Percentiles rank a stretch among this genome's conserved stretches.
These are phyloP conservation scores for Mirounga angustirostris DNA, from an alignment of 2,113 vertebrate genomes.

Conservation along the genomic window DNA sequence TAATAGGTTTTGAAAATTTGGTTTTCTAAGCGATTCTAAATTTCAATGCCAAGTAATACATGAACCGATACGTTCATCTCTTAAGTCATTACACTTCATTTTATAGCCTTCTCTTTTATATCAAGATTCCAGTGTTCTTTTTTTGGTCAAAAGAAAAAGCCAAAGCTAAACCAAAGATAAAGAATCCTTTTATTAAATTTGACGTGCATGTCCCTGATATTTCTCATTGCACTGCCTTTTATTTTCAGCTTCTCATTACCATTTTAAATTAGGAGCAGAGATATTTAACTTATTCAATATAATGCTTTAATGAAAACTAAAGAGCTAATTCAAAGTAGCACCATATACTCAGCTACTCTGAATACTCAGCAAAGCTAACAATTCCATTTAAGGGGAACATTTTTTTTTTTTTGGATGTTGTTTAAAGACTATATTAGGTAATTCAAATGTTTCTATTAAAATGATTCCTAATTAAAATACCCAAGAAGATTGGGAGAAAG, in stretches of 20 bases:
- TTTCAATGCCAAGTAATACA: constrained; percentile 32
- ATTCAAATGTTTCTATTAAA: constrained; percentile 51
- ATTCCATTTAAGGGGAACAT: constrained; percentile 2
- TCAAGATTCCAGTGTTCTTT: constrained; percentile 44
- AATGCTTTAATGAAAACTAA: constrained; percentile 71
- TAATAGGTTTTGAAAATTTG: constrained; percentile 17
- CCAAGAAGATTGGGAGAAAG: not conserved
- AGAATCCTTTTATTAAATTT: constrained; percentile 65
- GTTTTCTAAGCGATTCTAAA: constrained; percentile 33
- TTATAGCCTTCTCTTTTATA: constrained; percentile 33
- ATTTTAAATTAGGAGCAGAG: constrained; percentile 76
- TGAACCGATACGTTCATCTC: constrained; percentile 9
- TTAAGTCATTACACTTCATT: constrained; percentile 35
- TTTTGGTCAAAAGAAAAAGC: constrained; percentile 56
- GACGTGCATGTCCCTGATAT: constrained; percentile 48
- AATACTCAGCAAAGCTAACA: constrained; percentile 62
- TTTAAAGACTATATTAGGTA: constrained; percentile 57
- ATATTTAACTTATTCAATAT: constrained; percentile 75
- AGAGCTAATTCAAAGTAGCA: constrained; percentile 52
- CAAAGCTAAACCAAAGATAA: constrained; percentile 58
- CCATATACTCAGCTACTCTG: constrained; percentile 37
- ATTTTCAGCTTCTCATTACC: constrained; percentile 75
- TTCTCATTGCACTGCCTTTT: constrained; percentile 59
- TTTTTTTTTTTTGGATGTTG: constrained; percentile 45
- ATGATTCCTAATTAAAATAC: constrained; percentile 63